Conservation (phyloP, 1,140 invertebrate species). For the Dendrolimus punctatus region DNA sequence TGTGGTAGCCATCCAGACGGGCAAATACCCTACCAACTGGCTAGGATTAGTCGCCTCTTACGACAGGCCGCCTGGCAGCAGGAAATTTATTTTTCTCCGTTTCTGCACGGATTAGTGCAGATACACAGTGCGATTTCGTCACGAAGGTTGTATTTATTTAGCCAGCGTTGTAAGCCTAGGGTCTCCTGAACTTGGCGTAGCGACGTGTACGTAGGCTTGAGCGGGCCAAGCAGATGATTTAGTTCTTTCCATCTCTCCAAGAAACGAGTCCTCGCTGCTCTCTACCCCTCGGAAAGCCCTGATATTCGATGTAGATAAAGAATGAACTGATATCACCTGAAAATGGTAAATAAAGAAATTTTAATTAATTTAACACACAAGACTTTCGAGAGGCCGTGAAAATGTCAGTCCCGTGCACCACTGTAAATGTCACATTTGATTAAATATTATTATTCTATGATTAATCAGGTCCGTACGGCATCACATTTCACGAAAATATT, state of each 20-base stretch:
- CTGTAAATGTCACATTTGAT: too few species aligned
- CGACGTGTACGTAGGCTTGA: conserved; percentile 38
- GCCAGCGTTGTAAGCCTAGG: conserved; percentile 33
- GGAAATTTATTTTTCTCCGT: too few species aligned
- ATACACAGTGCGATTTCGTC: background rate
- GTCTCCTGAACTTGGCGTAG: conserved; percentile 42
- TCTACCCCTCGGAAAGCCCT: conserved; percentile 17
- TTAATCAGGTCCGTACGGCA: background rate
- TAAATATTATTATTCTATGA: too few species aligned
- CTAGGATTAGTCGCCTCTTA: too few species aligned
- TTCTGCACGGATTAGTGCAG: too few species aligned
- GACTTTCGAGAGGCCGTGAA: too few species aligned
- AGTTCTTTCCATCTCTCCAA: conserved; percentile 32
- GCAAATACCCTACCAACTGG: too few species aligned
- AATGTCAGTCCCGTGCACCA: too few species aligned
- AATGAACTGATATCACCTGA: conserved; percentile 53
- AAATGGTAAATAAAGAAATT: background rate
- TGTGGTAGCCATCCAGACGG: too few species aligned
- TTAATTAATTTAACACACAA: too few species aligned
- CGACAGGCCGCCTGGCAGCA: too few species aligned
- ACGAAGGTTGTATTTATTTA: conserved; percentile 17
- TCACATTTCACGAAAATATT: background rate
- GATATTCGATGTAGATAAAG: conserved; percentile 28
- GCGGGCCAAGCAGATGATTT: conserved; percentile 31
- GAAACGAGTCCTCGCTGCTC: conserved; percentile 30